These are phyloP conservation scores for Euwallacea similis DNA, from an alignment of 1,140 invertebrate species.

Conservation along the genomic window DNA sequence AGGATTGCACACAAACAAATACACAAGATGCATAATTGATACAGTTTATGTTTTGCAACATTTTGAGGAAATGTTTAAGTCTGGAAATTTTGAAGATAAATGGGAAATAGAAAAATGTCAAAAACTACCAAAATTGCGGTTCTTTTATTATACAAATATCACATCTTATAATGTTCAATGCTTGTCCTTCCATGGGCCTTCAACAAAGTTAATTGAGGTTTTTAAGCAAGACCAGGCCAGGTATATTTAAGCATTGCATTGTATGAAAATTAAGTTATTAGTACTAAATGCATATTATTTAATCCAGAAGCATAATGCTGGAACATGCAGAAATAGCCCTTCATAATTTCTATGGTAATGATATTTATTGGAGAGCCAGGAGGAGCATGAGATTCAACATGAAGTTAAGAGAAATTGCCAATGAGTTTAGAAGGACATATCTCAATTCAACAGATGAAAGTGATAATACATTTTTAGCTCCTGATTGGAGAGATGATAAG, in stretches of 20 bases:
- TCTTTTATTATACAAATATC: slow-evolving; percentile 64
- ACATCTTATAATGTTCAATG: slow-evolving; percentile 70
- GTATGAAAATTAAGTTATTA: neutral
- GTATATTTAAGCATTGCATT: slow-evolving; percentile 1
- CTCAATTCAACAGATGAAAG: slow-evolving; percentile 69
- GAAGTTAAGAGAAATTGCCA: slow-evolving; percentile 69
- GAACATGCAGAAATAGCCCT: slow-evolving; percentile 86
- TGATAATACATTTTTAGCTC: slow-evolving; percentile 62
- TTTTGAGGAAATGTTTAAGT: slow-evolving; percentile 82
- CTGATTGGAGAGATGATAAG: slow-evolving; percentile 67
- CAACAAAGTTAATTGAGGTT: slow-evolving; percentile 64
- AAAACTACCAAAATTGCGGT: slow-evolving; percentile 50
- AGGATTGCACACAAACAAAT: slow-evolving; percentile 39
- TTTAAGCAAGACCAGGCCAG: slow-evolving; percentile 50
- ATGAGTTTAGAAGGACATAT: slow-evolving; percentile 67
- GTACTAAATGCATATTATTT: neutral
- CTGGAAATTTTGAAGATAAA: slow-evolving; percentile 80
- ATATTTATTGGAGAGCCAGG: slow-evolving; percentile 82
- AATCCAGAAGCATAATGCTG: slow-evolving; percentile 70
- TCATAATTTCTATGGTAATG: slow-evolving; percentile 83
- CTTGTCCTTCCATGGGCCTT: slow-evolving; percentile 82
- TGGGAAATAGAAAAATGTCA: slow-evolving; percentile 66
- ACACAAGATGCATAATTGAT: slow-evolving; percentile 63
- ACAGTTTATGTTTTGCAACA: slow-evolving; percentile 81
- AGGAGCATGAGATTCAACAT: slow-evolving; percentile 89